Base-by-base conservation (phyloP, 2,797 vertebrate species). In the Tapirus indicus region DNA sequence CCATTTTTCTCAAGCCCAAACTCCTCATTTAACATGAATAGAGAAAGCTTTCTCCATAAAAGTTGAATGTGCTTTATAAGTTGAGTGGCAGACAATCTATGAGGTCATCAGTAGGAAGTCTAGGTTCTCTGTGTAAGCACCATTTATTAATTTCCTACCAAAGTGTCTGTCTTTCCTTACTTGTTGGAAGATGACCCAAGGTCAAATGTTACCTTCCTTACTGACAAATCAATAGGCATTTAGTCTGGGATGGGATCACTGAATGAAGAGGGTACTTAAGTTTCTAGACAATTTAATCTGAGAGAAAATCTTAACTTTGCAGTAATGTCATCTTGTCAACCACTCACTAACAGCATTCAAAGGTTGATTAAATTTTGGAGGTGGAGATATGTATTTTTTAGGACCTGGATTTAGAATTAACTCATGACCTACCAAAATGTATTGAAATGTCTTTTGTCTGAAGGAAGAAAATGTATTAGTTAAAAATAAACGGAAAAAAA, bases 1-100 rank as follows among this genome's bases (percentile, higher is more conserved):
- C 62, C 88, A 88, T 97, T 98, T 96, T 98, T 97, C 95, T 72
- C 32, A 84, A 91, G 72, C 23, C 23, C 54, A 97, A 97, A 91
- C 41, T 94, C 64, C 75, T 97, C 88, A 83, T 97, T 97, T 96
- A 95, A 93, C 12, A 47, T 44, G 38, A 91, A 86, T 23, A 52
- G 32, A 71, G 32, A 74, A 69, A 38, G 0, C 12, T 88, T 75
- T 85, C 58, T 69, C 52, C 56, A 88, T 86, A 52, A 92, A 94
- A 35, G 47, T n/a, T 35, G 17, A 85, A 60, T 82, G 20, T 35
- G 7, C n/a, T 95, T 71, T 78, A 18, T 74, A 77, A 69, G 32
- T 52, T 82, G 92, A 77, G 44, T 69, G 47, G 23, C 38, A 90
- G 54, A 72, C n/a, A 29, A 44, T 13, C 52, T 47, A 35, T 2